Evolutionary conservation across 2,888 invertebrate species (phyloP), one percentile per base, ranked within the genome.

Genomic region (Drosophila anomalata): DNA sequence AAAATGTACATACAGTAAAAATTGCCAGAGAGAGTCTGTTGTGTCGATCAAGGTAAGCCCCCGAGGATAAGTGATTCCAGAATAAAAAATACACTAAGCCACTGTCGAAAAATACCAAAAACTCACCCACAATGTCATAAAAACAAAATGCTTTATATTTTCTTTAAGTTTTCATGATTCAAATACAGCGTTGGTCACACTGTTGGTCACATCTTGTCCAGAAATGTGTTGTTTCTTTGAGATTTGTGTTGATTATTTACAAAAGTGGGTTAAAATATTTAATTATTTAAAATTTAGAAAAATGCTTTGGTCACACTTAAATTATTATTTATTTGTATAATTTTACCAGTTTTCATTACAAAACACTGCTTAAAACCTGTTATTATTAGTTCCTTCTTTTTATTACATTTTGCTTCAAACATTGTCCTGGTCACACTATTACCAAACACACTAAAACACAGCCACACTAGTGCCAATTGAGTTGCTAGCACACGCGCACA

Each of bases 401-500:
- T 36, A 2, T 6, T 2, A 14, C 7, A 14, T 6, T n/a, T 36
- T 36, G 36, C 14, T n/a, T 2, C 62, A 56, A 51, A 50, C 42
- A 65, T 39, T 22, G 17, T 39, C 47, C 36, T 36, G 36, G 36
- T 41, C 46, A 42, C 73, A 33, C 14, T 55, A 36, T 51, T 7
- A 33, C 29, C 7, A 36, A 22, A 41, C 55, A 47, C 50, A 44
- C 22, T 47, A 63, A 73, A 48, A 56, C 44, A 22, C 41, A 47
- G 44, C 26, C 66, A 72, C 73, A 70, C 76, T 80, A 65, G 46
- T 67, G 56, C 55, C 68, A 26, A 73, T 87, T 78, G 74, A 84
- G 86, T 82, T 85, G 88, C 88, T 88, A 89, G 89, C 89, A 89
- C 89, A 89, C 89, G 89, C 89, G 88, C 89, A 89, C 89, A 78